Conservation (phyloP, 92 coral and sea anemone genomes). For the Phenganax stokvisi region DNA sequence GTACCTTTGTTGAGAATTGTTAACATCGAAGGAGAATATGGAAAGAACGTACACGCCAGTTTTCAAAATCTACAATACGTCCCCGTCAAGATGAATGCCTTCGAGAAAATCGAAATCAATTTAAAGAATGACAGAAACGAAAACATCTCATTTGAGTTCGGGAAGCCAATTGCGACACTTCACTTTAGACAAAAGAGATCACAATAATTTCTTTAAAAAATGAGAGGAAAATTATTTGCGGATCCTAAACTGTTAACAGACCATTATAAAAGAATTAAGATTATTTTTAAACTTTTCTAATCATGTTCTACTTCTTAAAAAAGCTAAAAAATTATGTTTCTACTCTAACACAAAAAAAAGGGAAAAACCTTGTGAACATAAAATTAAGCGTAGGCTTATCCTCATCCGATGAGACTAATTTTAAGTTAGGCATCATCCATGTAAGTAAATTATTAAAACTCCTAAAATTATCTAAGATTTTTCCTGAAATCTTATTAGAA, state of each 20-base stretch:
- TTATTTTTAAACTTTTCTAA: no score
- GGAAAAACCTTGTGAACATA: no score
- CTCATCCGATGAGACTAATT: no score
- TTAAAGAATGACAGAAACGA: background rate
- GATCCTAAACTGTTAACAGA: conserved; percentile 5
- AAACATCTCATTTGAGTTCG: background rate
- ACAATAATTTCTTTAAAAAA: conserved; percentile 11
- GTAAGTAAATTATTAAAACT: no score
- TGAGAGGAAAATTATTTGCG: background rate
- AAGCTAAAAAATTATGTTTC: no score
- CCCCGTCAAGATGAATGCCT: conserved; percentile 8
- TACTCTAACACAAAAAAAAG: no score
- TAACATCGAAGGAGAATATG: background rate
- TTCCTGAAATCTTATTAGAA: no score
- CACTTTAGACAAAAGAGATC: conserved; percentile 20
- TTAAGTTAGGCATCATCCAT: no score
- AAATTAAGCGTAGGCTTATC: no score
- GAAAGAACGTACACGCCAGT: background rate
- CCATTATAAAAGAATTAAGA: background rate
- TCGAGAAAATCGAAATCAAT: background rate
- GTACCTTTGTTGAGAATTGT: conserved; percentile 5
- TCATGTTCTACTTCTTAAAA: no score
- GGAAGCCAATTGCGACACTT: background rate
- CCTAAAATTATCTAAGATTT: no score
- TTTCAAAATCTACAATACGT: background rate